Evolutionary conservation across 2,888 invertebrate genomes (phyloP), one percentile per base, ranked within the genome.

Genomic region (Netelia virgata): DNA sequence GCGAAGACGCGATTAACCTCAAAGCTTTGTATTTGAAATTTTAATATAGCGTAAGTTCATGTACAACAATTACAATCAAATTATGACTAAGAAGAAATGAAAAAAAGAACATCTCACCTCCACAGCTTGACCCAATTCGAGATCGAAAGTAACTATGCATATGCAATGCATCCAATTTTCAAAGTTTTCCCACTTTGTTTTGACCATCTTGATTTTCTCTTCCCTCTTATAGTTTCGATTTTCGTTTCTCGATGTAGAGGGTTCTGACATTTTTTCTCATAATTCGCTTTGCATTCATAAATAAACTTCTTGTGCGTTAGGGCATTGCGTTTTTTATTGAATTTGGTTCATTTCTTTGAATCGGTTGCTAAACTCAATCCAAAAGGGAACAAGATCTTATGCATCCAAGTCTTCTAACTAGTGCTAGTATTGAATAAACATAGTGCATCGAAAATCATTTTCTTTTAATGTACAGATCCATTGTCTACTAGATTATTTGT

Each of bases 71-170:
- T 36, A 11, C 11, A 53, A 66, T 6, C 84, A 79, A 84, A 69
- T 83, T 55, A 76, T 16, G 68, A 8, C 36, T 36, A 5, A 36
- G 43, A 64, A 36, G 20, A n/a, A 43, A 50, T 66, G 10, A 11
- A 41, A 41, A 61, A 14, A 3, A 43, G 57, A 43, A 83, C 41
- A 68, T 78, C 84, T 91, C 92, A 97, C 97, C 96, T 99, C 99
- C 94, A 99, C 96, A n/a, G 98, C 98, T 94, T 99, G 99, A 16
- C 99, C 99, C 80, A 99, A 95, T 94, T 99, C 99, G 90, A 99
- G 95, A 95, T 99, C 99, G 94, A 99, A 99, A 10, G 99, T 99
- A 70, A 99, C 99, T 85, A 99, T 97, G 94, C 99, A 99, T 90
- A 99, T 97, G 92, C 99, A 99, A 93, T 99, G 98, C 87, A 99